Base-by-base conservation (phyloP, 2,113 vertebrate species). In the Neogobius melanostomus region DNA sequence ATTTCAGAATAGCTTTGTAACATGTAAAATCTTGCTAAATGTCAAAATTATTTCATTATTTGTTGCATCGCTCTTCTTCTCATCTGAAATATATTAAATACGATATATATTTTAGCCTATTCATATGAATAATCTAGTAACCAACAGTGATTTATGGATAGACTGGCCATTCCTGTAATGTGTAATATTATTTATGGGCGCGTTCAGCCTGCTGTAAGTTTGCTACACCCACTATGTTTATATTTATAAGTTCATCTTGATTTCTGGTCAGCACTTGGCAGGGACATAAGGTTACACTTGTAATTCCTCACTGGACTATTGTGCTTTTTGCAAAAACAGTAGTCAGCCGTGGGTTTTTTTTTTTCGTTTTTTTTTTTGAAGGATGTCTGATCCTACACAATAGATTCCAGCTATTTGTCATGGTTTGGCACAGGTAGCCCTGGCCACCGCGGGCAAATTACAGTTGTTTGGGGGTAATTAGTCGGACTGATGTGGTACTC, bases 151-250 rank as follows among this genome's bases (percentile, higher is more conserved):
- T 12, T 50, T 11, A 50, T 43, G 12, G 7, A 16, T n/a, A n/a
- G 11, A 14, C 11, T 43, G 28, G 56, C 11, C 57, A 8, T 61
- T 61, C 59, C 14, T 16, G 59, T 61, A 44, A 43, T 44, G 42
- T 61, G 59, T 12, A 8, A 3, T 45, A 14, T 53, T 36, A 50
- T 69, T 64, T 60, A 75, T 71, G 67, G 0, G 17, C 50, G 14
- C 9, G 60, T 65, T 66, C 72, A 75, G 71, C 46, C 68, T 74
- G 50, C 49, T 72, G 67, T 44, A 60, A 16, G 46, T 69, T 76
- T 71, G 72, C 47, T 6, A 28, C 11, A 8, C 36, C 69, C 61
- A 15, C 59, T n/a, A 6, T n/a, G 43, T 61, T 44, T 61, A 61
- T 61, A 44, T 61, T 61, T 61, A 45, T 15, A 45, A 61, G 42